Conservation (phyloP, 2,113 vertebrate genomes). For the Himantopus leucocephalus region DNA sequence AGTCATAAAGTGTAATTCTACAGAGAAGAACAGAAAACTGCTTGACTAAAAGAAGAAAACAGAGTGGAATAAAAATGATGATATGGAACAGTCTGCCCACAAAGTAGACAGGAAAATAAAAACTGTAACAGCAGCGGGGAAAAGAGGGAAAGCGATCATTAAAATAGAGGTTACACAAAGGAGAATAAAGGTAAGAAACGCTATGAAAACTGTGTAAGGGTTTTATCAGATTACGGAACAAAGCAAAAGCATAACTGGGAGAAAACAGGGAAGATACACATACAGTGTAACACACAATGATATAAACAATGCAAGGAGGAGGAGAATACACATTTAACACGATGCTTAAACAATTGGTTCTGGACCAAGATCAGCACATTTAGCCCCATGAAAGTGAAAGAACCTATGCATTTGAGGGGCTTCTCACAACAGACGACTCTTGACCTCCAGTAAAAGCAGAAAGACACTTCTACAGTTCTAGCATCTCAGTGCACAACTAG, state of each 20-base stretch:
- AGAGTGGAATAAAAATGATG: neutral
- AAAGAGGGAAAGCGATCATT: neutral
- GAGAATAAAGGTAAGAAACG: slow-evolving; percentile 1
- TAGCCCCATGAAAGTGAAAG: neutral
- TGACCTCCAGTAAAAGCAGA: neutral
- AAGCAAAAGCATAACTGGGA: neutral
- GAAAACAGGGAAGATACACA: neutral
- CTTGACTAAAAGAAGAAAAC: slow-evolving; percentile 66
- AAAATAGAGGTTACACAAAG: neutral
- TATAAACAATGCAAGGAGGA: neutral
- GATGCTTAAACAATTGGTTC: neutral
- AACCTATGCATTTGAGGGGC: slow-evolving; percentile 43
- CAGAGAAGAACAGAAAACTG: slow-evolving; percentile 57
- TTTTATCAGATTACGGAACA: neutral
- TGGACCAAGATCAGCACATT: slow-evolving; percentile 17
- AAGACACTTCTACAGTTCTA: neutral
- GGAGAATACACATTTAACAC: neutral
- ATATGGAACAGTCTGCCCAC: neutral
- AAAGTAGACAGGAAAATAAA: neutral
- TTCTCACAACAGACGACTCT: neutral
- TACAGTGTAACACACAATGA: neutral
- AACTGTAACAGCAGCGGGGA: neutral
- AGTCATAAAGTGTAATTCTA: slow-evolving; percentile 97
- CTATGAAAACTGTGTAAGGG: neutral
- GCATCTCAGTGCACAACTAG: neutral